A percentile compares a stretch with the other conserved stretches of the same genome.
Evolutionary conservation across 2,113 vertebrate genomes (phyloP).

Genomic region (Corythaixoides concolor): DNA sequence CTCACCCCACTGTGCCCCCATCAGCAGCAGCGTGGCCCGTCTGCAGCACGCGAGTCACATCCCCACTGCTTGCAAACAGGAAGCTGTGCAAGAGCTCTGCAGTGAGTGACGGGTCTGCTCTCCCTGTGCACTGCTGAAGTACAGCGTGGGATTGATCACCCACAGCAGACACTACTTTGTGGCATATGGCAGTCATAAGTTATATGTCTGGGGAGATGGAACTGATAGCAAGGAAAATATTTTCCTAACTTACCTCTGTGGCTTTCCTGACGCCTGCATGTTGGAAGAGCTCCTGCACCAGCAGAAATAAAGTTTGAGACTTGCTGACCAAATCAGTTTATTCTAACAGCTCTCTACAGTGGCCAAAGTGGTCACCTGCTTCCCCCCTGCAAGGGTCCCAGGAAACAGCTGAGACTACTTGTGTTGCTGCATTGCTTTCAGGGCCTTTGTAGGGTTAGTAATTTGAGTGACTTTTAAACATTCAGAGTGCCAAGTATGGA

Average conservation of each 20-base stretch:
- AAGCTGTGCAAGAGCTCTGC: neutral
- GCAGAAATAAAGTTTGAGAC: neutral
- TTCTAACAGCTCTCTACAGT: neutral
- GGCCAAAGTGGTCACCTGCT: neutral
- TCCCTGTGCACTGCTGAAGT: neutral
- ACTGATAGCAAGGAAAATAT: neutral
- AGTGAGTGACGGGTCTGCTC: neutral
- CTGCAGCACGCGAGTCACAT: neutral
- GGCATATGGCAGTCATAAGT: too few species aligned
- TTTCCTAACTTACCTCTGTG: neutral
- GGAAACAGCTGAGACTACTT: fast-evolving
- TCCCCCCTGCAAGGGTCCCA: neutral
- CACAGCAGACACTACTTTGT: neutral
- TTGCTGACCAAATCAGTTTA: neutral
- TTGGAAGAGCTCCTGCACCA: neutral
- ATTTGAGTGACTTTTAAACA: neutral
- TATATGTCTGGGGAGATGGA: neutral
- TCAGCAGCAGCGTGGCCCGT: neutral
- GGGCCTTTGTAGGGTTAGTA: neutral
- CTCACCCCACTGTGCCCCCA: fast-evolving
- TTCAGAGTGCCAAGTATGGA: neutral
- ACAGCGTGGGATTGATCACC: fast-evolving
- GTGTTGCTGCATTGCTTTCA: neutral
- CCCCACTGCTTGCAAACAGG: fast-evolving
- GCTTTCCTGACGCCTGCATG: neutral